Evolutionary conservation across 1,140 invertebrate genomes (phyloP).

Genomic region (Yoshiicerus persimilis): DNA sequence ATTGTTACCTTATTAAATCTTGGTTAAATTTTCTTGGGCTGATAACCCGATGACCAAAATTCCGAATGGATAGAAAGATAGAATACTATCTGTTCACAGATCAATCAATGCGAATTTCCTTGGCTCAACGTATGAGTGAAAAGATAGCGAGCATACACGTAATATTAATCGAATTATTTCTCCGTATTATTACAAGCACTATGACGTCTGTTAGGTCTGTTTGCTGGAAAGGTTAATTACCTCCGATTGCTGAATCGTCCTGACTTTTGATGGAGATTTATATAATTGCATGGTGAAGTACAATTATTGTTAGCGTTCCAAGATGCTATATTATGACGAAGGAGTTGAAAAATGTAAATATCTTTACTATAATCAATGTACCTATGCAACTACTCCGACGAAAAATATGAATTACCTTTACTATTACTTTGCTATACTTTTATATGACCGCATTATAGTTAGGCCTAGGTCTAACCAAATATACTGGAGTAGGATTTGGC

Average conservation of each 20-base stretch:
- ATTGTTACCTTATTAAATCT: background rate
- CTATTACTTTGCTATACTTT: no score
- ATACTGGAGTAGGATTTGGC: no score
- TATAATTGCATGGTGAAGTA: background rate
- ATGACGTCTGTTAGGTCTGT: background rate
- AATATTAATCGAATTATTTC: background rate
- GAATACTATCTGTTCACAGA: background rate
- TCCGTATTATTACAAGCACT: no score
- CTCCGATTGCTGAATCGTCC: background rate
- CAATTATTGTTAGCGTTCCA: background rate
- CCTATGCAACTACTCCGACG: no score
- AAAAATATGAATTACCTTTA: no score
- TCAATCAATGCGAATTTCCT: background rate
- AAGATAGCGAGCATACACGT: background rate
- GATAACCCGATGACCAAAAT: background rate
- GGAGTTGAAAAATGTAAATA: no score
- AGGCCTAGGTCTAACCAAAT: no score
- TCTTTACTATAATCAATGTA: no score
- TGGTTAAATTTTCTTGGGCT: background rate
- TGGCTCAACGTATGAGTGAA: no score
- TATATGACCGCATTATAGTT: no score
- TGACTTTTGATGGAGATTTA: background rate
- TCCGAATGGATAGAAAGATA: background rate
- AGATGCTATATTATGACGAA: no score
- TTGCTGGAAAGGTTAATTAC: background rate